Evolutionary conservation across 2,113 vertebrate genomes (phyloP).

Genomic region (Hucho hucho): DNA sequence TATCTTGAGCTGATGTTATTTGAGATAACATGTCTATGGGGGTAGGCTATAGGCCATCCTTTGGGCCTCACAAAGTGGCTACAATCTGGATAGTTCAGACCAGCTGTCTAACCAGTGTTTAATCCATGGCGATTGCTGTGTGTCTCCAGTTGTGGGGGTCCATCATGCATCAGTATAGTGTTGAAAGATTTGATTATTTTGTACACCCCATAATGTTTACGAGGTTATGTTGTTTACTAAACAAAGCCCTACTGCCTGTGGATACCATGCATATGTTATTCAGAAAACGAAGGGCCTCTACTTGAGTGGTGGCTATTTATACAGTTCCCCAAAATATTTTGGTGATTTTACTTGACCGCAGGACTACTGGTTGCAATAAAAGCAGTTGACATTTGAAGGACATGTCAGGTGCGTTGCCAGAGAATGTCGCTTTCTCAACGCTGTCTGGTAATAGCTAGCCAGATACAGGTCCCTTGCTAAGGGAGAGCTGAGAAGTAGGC

Average conservation of each 20-base stretch:
- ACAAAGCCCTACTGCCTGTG: too few species aligned
- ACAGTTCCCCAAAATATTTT: too few species aligned
- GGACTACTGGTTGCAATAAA: too few species aligned
- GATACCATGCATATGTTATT: too few species aligned
- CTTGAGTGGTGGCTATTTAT: too few species aligned
- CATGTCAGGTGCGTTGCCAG: constrained; percentile 16
- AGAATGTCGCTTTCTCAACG: constrained; percentile 16
- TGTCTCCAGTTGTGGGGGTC: constrained; percentile 47
- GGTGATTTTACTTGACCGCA: too few species aligned
- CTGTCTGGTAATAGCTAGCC: constrained; percentile 36
- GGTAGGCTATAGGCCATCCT: constrained; percentile 56
- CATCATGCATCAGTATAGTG: constrained; percentile 45
- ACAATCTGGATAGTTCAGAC: constrained; percentile 55
- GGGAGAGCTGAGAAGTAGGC: constrained; percentile 37
- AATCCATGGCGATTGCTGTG: constrained; percentile 51
- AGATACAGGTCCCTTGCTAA: constrained; percentile 34
- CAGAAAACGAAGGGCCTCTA: too few species aligned
- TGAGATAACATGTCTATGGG: constrained; percentile 64
- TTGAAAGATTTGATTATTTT: constrained; percentile 24
- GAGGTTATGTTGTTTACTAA: too few species aligned
- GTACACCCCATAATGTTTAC: too few species aligned
- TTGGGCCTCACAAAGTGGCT: constrained; percentile 64
- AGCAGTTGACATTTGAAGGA: neutral
- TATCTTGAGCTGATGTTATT: constrained; percentile 53
- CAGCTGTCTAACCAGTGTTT: constrained; percentile 59